A percentile compares a stretch with the other conserved stretches of the same genome.
phyloP scores from a whole-genome alignment of 1,140 invertebrate genomes.

The Eubasilissa regina region DNA sequence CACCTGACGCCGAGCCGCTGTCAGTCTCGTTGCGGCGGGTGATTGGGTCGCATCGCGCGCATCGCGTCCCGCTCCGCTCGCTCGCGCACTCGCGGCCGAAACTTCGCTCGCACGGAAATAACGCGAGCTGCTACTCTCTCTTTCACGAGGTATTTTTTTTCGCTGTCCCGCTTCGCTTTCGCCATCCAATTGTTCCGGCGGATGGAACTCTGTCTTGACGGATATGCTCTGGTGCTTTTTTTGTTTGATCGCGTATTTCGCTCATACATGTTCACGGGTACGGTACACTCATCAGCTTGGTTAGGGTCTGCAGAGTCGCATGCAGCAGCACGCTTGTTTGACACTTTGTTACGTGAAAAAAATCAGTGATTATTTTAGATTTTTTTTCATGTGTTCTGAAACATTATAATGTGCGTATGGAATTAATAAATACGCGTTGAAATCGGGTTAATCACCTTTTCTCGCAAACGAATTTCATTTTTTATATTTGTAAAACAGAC shows the following conservation, averaged over 20 bases:
- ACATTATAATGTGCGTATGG: too few species aligned
- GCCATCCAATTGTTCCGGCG: constrained; percentile 43
- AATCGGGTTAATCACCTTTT: neutral
- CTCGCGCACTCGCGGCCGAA: constrained; percentile 63
- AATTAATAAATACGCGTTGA: neutral
- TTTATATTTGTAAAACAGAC: neutral
- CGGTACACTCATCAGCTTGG: too few species aligned
- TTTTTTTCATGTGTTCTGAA: too few species aligned
- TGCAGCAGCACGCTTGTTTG: constrained; percentile 3
- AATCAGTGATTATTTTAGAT: too few species aligned
- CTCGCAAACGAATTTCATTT: neutral
- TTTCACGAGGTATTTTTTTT: constrained; percentile 57
- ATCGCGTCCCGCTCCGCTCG: constrained; percentile 62
- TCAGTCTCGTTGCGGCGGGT: constrained; percentile 55
- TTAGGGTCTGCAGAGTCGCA: too few species aligned
- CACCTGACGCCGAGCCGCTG: constrained; percentile 46
- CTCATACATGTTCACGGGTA: neutral
- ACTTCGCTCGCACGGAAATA: constrained; percentile 54
- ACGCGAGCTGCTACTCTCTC: constrained; percentile 61
- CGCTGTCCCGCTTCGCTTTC: constrained; percentile 60
- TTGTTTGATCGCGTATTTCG: neutral
- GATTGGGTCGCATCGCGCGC: constrained; percentile 64
- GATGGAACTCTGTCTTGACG: neutral
- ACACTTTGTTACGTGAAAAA: neutral
- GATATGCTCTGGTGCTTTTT: constrained; percentile 10